phyloP scores from a whole-genome alignment of 2,888 invertebrate species.

The Dasysyrphus tricinctus region DNA sequence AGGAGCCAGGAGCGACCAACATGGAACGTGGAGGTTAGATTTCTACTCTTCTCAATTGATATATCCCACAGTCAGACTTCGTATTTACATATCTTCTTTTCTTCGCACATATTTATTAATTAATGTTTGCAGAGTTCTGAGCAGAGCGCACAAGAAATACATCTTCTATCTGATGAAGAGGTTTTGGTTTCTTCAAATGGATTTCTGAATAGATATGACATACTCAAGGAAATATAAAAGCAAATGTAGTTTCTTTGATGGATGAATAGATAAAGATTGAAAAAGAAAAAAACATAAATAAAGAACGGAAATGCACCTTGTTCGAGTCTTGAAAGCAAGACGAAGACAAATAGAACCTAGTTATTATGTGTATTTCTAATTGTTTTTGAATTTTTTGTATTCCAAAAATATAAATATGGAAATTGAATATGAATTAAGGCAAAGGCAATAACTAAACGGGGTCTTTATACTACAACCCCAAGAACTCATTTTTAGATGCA shows the following conservation, averaged over 20 bases:
- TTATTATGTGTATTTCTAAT: neutral
- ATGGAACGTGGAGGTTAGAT: neutral
- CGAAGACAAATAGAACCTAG: constrained; percentile 25
- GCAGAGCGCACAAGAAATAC: neutral
- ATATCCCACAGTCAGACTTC: constrained; percentile 1
- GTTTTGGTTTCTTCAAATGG: constrained; percentile 32
- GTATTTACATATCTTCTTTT: constrained; percentile 32
- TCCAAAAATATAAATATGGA: neutral
- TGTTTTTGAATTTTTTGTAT: neutral
- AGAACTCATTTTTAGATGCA: no score
- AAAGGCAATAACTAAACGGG: neutral
- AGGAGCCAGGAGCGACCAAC: neutral
- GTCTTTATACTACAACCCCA: no score
- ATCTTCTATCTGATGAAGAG: neutral
- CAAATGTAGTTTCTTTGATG: constrained; percentile 28
- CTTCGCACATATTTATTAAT: constrained; percentile 19
- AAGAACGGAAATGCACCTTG: constrained; percentile 17
- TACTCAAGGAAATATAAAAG: constrained; percentile 36
- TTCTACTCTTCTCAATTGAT: neutral
- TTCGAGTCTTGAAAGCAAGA: neutral
- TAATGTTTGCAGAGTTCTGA: constrained; percentile 4
- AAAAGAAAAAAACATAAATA: neutral
- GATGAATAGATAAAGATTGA: constrained; percentile 11
- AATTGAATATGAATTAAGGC: neutral
- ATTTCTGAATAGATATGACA: constrained; percentile 46